Conservation (phyloP, 2,888 invertebrate species). For the Agonopterix heracliana region DNA sequence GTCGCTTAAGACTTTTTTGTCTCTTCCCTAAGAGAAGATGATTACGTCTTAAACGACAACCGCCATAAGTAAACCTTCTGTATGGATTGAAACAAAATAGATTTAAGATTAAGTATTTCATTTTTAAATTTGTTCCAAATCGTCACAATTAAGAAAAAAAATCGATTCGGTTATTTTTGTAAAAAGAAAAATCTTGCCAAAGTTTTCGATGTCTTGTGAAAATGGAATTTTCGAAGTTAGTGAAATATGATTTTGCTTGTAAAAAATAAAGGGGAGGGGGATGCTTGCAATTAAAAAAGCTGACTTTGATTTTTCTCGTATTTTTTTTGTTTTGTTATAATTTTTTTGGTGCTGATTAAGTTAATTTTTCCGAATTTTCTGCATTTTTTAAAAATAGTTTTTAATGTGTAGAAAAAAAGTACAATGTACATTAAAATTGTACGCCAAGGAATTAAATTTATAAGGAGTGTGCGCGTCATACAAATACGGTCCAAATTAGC, state of each 20-base stretch:
- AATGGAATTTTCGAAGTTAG: background rate
- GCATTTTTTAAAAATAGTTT: conserved; percentile 12
- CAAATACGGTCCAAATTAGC: no score
- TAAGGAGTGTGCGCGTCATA: no score
- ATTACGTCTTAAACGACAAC: no score
- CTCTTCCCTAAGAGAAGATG: no score
- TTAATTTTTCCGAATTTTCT: conserved; percentile 14
- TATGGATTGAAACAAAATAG: conserved; percentile 28
- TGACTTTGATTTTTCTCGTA: background rate
- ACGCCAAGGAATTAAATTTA: no score
- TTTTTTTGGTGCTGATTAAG: conserved; percentile 9
- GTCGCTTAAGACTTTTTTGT: no score
- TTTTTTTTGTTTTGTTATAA: conserved; percentile 2
- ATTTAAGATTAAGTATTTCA: conserved; percentile 22
- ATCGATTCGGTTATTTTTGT: conserved; percentile 13
- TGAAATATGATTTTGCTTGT: background rate
- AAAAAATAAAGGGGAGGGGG: background rate
- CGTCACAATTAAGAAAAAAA: conserved; percentile 25
- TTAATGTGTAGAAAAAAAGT: conserved; percentile 7
- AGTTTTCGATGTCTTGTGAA: conserved; percentile 16
- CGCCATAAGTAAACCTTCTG: no score
- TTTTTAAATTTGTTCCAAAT: conserved; percentile 20
- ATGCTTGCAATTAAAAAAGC: background rate
- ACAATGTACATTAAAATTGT: conserved; percentile 8
- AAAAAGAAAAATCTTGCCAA: conserved; percentile 22